These are phyloP conservation scores for Spilarctia lutea DNA, from an alignment of 2,888 invertebrate species.

Conservation along the genomic window DNA sequence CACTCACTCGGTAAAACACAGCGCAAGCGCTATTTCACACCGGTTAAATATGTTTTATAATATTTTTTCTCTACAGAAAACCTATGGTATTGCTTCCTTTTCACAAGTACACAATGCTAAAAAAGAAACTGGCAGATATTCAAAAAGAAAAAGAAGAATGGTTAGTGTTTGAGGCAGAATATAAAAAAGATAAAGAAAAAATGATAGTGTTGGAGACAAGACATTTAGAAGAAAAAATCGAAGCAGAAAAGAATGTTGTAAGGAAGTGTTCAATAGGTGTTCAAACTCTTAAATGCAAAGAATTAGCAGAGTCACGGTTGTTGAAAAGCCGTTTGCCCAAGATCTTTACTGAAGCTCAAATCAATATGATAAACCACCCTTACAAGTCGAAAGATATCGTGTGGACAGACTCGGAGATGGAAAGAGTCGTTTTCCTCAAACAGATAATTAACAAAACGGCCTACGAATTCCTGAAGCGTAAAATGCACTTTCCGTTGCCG, in stretches of 20 bases:
- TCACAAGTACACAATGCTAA: not conserved
- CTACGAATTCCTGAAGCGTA: conserved; percentile 4
- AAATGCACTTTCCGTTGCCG: conserved; percentile 8
- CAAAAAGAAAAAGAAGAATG: not conserved
- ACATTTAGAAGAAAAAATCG: not conserved
- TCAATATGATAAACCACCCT: not conserved
- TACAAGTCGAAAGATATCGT: not conserved
- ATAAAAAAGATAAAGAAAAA: not conserved
- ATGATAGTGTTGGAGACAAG: not conserved
- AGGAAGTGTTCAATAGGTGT: not conserved
- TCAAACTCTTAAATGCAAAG: not conserved
- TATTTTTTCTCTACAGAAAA: not conserved
- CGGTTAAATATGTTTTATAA: too few relatives aligned
- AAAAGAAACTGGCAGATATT: conserved; percentile 2
- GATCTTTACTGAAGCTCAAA: conserved; percentile 9
- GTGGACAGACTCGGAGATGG: conserved; percentile 6
- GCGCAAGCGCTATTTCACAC: too few relatives aligned
- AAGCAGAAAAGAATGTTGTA: not conserved
- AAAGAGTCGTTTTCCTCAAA: not conserved
- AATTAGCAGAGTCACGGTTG: not conserved
- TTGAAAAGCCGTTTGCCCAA: not conserved
- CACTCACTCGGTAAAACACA: too few relatives aligned
- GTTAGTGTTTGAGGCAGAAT: not conserved
- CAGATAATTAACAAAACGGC: not conserved
- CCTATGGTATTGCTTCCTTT: conserved; percentile 7